A percentile compares a stretch with the other conserved stretches of the same genome.
Conservation (phyloP, 64 coral and sea anemone genomes). For the Orbicella faveolata region DNA sequence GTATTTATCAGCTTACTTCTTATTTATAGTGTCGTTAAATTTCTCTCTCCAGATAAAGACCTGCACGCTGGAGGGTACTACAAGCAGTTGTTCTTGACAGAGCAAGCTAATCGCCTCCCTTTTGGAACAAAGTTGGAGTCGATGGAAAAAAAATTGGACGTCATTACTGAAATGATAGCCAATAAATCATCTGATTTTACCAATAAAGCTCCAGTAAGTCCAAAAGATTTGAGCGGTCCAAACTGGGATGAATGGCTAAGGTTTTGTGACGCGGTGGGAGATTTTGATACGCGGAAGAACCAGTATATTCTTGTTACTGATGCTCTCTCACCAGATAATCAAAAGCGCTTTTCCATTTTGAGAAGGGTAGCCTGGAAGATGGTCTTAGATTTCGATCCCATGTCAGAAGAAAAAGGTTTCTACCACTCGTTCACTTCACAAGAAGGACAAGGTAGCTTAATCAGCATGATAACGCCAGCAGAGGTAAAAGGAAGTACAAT, state of each 20-base stretch:
- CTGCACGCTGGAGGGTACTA: conserved; percentile 13
- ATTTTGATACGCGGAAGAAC: conserved; percentile 63
- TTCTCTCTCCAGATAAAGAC: conserved; percentile 4
- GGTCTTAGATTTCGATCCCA: conserved; percentile 77
- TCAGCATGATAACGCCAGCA: conserved; percentile 69
- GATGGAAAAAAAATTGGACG: background rate
- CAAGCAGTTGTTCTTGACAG: conserved; percentile 29
- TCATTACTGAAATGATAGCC: background rate
- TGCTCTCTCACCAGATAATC: conserved; percentile 38
- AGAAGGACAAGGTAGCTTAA: conserved; percentile 50
- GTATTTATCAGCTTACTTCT: too few species aligned
- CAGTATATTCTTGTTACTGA: conserved; percentile 78
- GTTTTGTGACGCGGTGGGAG: conserved; percentile 62
- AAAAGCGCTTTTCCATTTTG: conserved; percentile 47
- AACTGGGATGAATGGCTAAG: conserved; percentile 73
- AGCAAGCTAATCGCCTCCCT: too few species aligned
- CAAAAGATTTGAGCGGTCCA: conserved; percentile 43
- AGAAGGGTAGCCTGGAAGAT: conserved; percentile 86
- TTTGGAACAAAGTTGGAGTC: too few species aligned
- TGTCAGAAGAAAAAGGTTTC: conserved; percentile 77
- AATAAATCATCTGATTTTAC: background rate
- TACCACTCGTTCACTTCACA: conserved; percentile 62
- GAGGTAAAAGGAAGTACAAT: conserved; percentile 35
- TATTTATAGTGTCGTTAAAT: background rate
- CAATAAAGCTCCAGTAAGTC: background rate